A percentile compares a stretch with the other conserved stretches of the same genome.
phyloP scores from a whole-genome alignment of 2,888 invertebrate genomes.

The Ochlodes sylvanus region DNA sequence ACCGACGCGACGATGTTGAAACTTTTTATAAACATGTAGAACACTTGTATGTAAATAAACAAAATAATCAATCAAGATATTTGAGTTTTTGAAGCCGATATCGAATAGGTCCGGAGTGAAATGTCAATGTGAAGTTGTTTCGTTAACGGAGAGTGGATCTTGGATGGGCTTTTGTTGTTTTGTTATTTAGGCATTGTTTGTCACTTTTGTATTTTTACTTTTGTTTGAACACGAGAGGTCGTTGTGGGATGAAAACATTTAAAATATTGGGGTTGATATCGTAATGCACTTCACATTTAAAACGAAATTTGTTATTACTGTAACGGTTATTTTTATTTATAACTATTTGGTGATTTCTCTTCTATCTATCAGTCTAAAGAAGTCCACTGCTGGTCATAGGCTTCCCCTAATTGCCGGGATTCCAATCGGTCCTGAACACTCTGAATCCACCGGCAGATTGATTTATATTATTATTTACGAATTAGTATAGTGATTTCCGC shows the following conservation, averaged over 20 bases:
- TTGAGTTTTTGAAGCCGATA: constrained; percentile 39
- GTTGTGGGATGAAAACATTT: constrained; percentile 23
- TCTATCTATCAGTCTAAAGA: too few relatives aligned
- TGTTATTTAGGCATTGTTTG: constrained; percentile 39
- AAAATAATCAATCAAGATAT: constrained; percentile 41
- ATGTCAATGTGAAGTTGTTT: constrained; percentile 43
- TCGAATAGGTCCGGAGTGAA: constrained; percentile 41
- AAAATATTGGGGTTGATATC: constrained; percentile 3
- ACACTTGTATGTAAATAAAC: constrained; percentile 42
- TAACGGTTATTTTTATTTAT: not conserved
- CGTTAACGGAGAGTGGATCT: constrained; percentile 38
- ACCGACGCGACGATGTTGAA: constrained; percentile 15
- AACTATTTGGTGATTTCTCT: not conserved
- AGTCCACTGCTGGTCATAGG: too few relatives aligned
- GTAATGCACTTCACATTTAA: constrained; percentile 10
- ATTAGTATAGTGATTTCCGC: too few relatives aligned
- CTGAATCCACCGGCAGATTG: too few relatives aligned
- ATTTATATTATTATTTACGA: too few relatives aligned
- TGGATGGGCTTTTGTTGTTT: constrained; percentile 41
- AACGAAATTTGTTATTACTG: not conserved
- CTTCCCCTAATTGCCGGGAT: too few relatives aligned
- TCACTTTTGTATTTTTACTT: constrained; percentile 36
- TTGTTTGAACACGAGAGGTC: constrained; percentile 25
- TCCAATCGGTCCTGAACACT: too few relatives aligned
- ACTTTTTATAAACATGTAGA: constrained; percentile 23